phyloP scores from a whole-genome alignment of 1,140 invertebrate genomes.

The Micrasema minimum region DNA sequence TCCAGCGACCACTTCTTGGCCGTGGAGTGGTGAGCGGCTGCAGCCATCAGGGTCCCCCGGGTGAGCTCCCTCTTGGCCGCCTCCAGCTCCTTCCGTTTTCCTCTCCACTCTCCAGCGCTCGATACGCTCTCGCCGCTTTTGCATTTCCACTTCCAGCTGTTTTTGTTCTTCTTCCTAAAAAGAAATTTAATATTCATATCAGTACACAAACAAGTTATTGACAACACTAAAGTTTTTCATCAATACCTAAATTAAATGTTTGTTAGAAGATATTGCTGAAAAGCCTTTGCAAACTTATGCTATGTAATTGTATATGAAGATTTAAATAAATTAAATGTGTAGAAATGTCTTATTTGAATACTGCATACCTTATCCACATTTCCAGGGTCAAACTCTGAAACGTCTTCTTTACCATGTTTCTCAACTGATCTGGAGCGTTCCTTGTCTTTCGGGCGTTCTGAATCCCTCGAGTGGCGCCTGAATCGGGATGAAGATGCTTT shows the following conservation, averaged over 20 bases:
- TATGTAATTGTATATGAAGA: no score
- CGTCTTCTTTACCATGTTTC: constrained; percentile 70
- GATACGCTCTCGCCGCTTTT: constrained; percentile 92
- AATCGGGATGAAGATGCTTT: constrained; percentile 51
- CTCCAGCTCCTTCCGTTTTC: constrained; percentile 86
- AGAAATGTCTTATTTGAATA: no score
- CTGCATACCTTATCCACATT: constrained; percentile 82
- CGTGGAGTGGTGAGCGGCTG: constrained; percentile 67
- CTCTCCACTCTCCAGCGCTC: constrained; percentile 92
- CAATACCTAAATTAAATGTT: no score
- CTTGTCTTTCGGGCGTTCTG: constrained; percentile 61
- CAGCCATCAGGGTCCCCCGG: constrained; percentile 66
- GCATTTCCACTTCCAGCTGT: constrained; percentile 94
- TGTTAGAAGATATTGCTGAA: no score
- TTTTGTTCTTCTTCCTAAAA: constrained; percentile 85
- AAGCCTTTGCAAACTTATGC: no score
- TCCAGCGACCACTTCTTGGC: constrained; percentile 93
- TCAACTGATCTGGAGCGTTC: constrained; percentile 65
- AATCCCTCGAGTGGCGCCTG: constrained; percentile 62
- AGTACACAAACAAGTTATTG: no score
- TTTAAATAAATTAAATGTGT: no score
- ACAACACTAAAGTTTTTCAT: no score
- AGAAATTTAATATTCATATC: no score
- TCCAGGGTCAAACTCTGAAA: constrained; percentile 75
- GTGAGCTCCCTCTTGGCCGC: constrained; percentile 79